Evolutionary conservation across 2,888 invertebrate genomes (phyloP).

Genomic region (Phyto melanocephala): DNA sequence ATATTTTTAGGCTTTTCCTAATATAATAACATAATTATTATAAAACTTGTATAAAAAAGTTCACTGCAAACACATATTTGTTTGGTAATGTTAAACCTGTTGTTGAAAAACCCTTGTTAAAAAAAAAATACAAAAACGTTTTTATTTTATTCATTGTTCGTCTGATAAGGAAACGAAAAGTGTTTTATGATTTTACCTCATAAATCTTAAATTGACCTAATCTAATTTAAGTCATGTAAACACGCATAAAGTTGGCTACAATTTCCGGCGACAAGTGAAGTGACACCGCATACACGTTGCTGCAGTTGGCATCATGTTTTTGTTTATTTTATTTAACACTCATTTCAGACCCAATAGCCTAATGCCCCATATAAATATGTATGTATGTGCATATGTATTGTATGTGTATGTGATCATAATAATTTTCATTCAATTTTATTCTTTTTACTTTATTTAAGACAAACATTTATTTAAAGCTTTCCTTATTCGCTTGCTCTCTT

Average conservation of each 20-base stretch:
- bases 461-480: conserved; percentile 42
- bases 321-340: neutral
- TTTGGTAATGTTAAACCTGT: neutral
- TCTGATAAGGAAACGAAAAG: conserved; percentile 5
- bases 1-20: no score
- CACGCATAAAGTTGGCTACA: conserved; percentile 36
- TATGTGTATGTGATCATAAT: no score
- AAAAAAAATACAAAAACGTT: neutral
- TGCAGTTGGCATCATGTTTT: conserved; percentile 35
- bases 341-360: conserved; percentile 65
- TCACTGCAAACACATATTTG: neutral
- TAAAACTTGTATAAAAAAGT: neutral
- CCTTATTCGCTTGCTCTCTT: neutral
- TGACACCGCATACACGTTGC: conserved; percentile 3
- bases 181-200: conserved; percentile 50
- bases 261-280: conserved; percentile 14
- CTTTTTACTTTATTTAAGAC: conserved; percentile 20
- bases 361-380: conserved; percentile 59
- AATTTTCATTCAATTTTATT: neutral
- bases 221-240: conserved; percentile 60
- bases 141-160: neutral
- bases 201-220: conserved; percentile 62
- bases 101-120: neutral
- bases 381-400: no score
- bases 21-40: neutral